Conservation (phyloP, 2,797 vertebrate species). For the Scolopax bukidnonensis region DNA sequence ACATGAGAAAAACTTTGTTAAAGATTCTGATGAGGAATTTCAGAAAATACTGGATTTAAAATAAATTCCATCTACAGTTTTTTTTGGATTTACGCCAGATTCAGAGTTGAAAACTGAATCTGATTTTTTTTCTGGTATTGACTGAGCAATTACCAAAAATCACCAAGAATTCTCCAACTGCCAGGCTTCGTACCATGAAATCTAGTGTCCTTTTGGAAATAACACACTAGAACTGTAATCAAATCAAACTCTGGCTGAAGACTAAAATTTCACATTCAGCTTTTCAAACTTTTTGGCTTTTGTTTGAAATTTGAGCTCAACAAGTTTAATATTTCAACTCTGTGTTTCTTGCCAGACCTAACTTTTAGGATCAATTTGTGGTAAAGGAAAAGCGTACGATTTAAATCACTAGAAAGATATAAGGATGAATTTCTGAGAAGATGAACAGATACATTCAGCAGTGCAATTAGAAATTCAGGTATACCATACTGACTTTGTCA, state of each 20-base stretch:
- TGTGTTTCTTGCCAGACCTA: not conserved
- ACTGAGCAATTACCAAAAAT: not conserved
- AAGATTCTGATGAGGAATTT: not conserved
- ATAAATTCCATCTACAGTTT: not conserved
- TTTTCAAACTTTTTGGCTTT: not conserved
- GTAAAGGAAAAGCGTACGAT: not conserved
- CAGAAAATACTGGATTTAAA: not conserved
- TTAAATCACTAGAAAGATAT: not conserved
- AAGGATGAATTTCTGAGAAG: not conserved
- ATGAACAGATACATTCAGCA: not conserved
- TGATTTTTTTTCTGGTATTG: not conserved
- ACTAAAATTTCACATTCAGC: not conserved
- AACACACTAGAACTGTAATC: not conserved
- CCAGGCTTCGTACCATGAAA: not conserved
- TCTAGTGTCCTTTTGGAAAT: not conserved
- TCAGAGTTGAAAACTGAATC: not conserved
- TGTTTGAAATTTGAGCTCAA: not conserved
- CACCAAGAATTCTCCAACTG: not conserved
- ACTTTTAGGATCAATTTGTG: not conserved
- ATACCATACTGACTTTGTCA: not conserved
- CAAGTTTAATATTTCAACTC: not conserved
- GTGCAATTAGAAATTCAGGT: not conserved
- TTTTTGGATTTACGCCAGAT: not conserved
- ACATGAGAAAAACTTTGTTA: not conserved
- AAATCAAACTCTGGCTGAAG: not conserved